Base-by-base conservation (phyloP, 2,113 vertebrate species). In the Laticauda laticaudata region DNA sequence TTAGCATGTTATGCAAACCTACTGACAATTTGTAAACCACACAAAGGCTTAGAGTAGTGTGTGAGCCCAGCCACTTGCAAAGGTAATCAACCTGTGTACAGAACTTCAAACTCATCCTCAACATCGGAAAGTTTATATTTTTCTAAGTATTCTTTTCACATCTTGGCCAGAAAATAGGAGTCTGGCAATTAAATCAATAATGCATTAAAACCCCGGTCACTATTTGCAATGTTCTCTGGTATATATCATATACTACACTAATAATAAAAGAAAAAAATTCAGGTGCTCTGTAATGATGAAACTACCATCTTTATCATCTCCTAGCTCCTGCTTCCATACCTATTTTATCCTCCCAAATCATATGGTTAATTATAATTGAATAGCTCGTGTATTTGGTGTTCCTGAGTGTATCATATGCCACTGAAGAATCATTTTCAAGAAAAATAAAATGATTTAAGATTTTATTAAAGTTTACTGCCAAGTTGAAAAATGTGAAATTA, bases 401-500 rank as follows among this genome's bases (percentile, higher is more conserved):
- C 43, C 18, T 81, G n/a, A 2, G 48, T 26, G 43, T 59, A 2
- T 57, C 34, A 6, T 87, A 81, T 43, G 18, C 18, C 18, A 21
- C 18, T 45, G 14, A 55, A 96, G 51, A 48, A 56, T 3, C 20
- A 87, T 91, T 93, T 54, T 93, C 6, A 55, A 56, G 18, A 0
- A n/a, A 92, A 94, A 89, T 45, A 34, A 43, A 93, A 88, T 18
- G 4, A 6, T 53, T 34, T 75, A 34, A 6, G 11, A 0, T 20
- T 45, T 81, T 88, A 26, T 64, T 90, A 6, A 20, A 34, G 61
- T 91, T 89, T 93, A 95, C 55, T 90, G 26, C 69, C 92, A 96
- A 92, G 39, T 12, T 88, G 39, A 48, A 94, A 94, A 92, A 96
- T 92, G 39, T 91, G 64, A 8, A 45, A 61, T 93, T 94, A 43